Percentiles rank a stretch among this genome's conserved stretches.
phyloP scores from a whole-genome alignment of 2,113 vertebrate genomes.

The Apodemus speciosus region DNA sequence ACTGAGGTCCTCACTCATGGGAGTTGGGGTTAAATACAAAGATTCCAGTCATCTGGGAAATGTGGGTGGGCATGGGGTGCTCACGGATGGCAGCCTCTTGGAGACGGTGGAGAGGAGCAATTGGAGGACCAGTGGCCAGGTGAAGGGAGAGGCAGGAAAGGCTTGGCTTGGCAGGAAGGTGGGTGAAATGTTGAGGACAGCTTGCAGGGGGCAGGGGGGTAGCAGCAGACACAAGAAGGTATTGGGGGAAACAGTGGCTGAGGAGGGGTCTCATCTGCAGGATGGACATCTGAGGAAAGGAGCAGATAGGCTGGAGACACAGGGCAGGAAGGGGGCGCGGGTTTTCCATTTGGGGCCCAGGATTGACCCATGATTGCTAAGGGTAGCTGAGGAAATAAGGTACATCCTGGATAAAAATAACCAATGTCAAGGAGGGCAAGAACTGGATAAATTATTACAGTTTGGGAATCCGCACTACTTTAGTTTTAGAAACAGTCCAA shows the following conservation, averaged over 20 bases:
- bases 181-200: not conserved
- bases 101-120: not conserved
- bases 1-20: not conserved
- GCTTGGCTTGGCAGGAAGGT: not conserved
- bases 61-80: not conserved
- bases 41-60: not conserved
- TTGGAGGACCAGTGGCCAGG: not conserved
- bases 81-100: too few relatives aligned
- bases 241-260: accelerated
- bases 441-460: not conserved
- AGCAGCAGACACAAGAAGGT: not conserved
- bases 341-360: not conserved
- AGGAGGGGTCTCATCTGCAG: not conserved
- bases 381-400: not conserved
- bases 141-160: not conserved
- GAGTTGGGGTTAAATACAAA: not conserved
- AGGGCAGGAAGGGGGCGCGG: not conserved
- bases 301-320: not conserved
- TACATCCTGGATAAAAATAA: not conserved
- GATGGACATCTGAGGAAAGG: not conserved
- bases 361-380: not conserved
- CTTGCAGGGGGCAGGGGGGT: not conserved
- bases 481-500: not conserved
- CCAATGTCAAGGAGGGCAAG: not conserved
- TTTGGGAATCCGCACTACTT: too few relatives aligned